phyloP scores from a whole-genome alignment of 2,113 vertebrate genomes.

The Dendrocopos noguchii region DNA sequence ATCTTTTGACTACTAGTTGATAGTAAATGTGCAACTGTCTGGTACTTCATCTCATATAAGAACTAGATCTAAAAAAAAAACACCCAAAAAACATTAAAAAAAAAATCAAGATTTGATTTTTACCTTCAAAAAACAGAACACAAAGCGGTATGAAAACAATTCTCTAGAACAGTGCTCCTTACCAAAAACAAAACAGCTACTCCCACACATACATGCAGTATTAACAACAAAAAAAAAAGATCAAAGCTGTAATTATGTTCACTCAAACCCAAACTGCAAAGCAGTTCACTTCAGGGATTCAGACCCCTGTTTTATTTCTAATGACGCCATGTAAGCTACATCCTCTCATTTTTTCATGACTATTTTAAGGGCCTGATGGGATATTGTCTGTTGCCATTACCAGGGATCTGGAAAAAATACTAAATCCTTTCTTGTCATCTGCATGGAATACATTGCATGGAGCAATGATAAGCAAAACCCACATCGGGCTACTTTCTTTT shows the following conservation, averaged over 20 bases:
- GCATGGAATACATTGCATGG: background rate
- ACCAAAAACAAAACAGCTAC: conserved; percentile 60
- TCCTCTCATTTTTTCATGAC: background rate
- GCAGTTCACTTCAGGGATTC: background rate
- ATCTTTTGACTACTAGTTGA: conserved; percentile 45
- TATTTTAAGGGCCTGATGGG: background rate
- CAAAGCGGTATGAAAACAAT: conserved; percentile 4
- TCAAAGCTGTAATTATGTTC: conserved; percentile 37
- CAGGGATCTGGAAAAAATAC: background rate
- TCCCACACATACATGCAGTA: background rate
- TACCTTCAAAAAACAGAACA: conserved; percentile 21
- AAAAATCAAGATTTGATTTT: background rate
- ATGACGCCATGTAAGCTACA: background rate
- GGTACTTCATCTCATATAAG: conserved; percentile 4
- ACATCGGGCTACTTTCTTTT: background rate
- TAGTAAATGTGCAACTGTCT: conserved; percentile 27
- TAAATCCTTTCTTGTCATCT: background rate
- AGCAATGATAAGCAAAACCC: background rate
- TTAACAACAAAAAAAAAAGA: conserved; percentile 46
- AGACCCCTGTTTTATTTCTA: background rate
- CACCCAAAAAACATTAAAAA: background rate
- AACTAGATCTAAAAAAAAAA: background rate
- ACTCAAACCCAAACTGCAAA: conserved; percentile 7
- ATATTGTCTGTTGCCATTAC: background rate
- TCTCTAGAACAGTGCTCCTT: conserved; percentile 49